A percentile compares a stretch with the other conserved stretches of the same genome.
phyloP scores from a whole-genome alignment of 2,888 invertebrate genomes.

The Notocelia uddmanniana region DNA sequence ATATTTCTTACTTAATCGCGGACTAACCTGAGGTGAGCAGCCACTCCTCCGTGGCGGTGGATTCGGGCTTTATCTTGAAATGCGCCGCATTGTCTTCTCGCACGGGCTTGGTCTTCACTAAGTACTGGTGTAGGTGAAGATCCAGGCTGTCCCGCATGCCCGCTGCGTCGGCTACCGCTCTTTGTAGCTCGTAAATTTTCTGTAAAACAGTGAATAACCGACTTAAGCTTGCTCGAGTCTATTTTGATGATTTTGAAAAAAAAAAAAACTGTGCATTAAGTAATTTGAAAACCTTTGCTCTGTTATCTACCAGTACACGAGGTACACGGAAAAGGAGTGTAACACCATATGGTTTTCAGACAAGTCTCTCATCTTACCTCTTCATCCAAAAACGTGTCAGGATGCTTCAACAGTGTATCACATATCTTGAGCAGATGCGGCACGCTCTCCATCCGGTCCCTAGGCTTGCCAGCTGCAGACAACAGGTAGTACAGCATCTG shows the following conservation, averaged over 20 bases:
- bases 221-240: background rate
- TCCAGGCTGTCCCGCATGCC: conserved; percentile 68
- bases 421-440: conserved; percentile 88
- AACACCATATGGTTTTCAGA: background rate
- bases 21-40: conserved; percentile 58
- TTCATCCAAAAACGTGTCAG: conserved; percentile 89
- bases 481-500: conserved; percentile 85
- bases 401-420: conserved; percentile 73
- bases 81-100: conserved; percentile 70
- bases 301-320: too few species aligned
- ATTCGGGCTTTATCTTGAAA: conserved; percentile 64
- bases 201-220: conserved; percentile 52
- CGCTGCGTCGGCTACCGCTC: conserved; percentile 70
- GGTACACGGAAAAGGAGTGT: too few species aligned
- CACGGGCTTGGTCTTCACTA: conserved; percentile 65
- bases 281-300: too few species aligned
- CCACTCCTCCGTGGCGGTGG: conserved; percentile 67
- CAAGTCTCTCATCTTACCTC: conserved; percentile 83
- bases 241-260: conserved; percentile 30
- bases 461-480: conserved; percentile 68
- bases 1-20: background rate
- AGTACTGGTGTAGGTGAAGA: conserved; percentile 67
- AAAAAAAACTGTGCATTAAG: too few species aligned
- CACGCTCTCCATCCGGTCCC: conserved; percentile 83
- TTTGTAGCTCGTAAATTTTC: conserved; percentile 81